Evolutionary conservation across 2,888 invertebrate species (phyloP), one percentile per base, ranked within the genome.

Genomic region (Leptopilina myrica): DNA sequence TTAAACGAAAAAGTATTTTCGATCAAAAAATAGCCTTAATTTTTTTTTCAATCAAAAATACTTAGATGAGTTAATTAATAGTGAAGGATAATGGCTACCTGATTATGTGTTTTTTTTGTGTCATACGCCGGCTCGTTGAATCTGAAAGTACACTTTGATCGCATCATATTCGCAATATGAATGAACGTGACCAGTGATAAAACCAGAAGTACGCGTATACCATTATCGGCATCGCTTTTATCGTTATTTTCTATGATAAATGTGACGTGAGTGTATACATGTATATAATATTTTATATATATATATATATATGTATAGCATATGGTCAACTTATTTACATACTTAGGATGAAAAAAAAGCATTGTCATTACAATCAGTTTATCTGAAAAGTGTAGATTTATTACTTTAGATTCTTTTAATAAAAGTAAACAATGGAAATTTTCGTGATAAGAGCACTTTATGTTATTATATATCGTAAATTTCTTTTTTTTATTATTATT

Each of bases 211-310:
- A 69, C 53, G 69, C 49, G 69, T 43, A 43, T 43, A 43, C 53
- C 69, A 69, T 69, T 69, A 69, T 69, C 53, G 69, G 69, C 49
- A 56, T 69, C 69, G 69, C 69, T 69, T 69, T 69, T 69, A 69
- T 56, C 53, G 53, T 69, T 69, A 69, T 69, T 69, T 69, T 53
- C 69, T 53, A 69, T 53, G 69, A 69, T 69, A 69, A 69, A 69
- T 69, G 53, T 33, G 53, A 69, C 53, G 49, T 49, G 64, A 8
- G 8, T 43, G 8, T 43, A 43, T 43, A 49, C 12, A 49, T 64
- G 14, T 64, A 64, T 64, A 2, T 33, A 7, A 43, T 43, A 43
- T 43, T 20, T 20, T 20, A 43, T 43, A 49, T 49, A 64, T 64
- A 40, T 4, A 4, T 43, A 43, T 43, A 8, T 43, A 49, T 49